phyloP scores from a whole-genome alignment of 2,888 invertebrate genomes.

The Argyresthia albistria region DNA sequence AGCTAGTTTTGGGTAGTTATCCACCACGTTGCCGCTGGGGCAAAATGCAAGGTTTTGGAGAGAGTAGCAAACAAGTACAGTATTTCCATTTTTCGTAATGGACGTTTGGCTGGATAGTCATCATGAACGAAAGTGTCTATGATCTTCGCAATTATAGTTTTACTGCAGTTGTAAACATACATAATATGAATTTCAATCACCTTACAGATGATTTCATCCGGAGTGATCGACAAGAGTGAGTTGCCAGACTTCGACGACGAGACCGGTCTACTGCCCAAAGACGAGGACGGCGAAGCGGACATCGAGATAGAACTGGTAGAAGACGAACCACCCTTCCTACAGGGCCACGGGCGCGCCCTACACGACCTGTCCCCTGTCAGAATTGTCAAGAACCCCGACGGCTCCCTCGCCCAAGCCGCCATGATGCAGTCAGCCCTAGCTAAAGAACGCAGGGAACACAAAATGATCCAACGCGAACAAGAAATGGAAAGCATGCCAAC shows the following conservation, averaged over 20 bases:
- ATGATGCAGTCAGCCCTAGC: conserved; percentile 99
- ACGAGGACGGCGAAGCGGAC: conserved; percentile 96
- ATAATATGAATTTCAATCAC: not conserved
- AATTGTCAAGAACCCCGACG: conserved; percentile 99
- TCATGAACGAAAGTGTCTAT: too few relatives aligned
- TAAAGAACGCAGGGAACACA: conserved; percentile 96
- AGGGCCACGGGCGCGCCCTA: conserved; percentile 91
- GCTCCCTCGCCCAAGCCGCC: conserved; percentile 97
- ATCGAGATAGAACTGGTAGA: conserved; percentile 99
- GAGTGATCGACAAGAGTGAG: conserved; percentile 92
- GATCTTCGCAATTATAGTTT: too few relatives aligned
- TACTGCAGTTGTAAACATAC: not conserved
- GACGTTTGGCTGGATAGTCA: too few relatives aligned
- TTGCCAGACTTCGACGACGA: conserved; percentile 98
- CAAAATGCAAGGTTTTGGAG: too few relatives aligned
- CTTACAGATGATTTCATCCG: conserved; percentile 89
- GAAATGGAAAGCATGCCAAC: conserved; percentile 90
- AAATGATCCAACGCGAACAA: conserved; percentile 94
- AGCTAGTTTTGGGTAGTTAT: too few relatives aligned
- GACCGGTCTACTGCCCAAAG: conserved; percentile 91
- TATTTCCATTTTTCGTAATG: too few relatives aligned
- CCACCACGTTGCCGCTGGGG: too few relatives aligned
- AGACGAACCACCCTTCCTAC: conserved; percentile 97
- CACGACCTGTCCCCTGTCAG: conserved; percentile 95
- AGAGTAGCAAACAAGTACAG: too few relatives aligned